Evolutionary conservation across 2,113 vertebrate genomes (phyloP).

Genomic region (Amia ocellicauda): DNA sequence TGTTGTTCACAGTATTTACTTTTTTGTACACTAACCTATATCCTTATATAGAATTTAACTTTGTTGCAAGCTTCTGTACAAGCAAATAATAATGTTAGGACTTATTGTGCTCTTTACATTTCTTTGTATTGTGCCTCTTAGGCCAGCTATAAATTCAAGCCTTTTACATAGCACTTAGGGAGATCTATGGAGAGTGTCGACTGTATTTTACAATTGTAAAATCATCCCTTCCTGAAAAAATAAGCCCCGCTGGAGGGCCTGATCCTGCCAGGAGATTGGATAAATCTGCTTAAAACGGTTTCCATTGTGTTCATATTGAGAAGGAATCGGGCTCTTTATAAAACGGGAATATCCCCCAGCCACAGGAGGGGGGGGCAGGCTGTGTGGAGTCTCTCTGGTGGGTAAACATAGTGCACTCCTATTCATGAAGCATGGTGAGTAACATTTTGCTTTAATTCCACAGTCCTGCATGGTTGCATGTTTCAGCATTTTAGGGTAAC

Average conservation of each 20-base stretch:
- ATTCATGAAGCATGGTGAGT: no score
- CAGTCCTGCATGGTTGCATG: no score
- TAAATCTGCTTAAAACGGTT: conserved; percentile 19
- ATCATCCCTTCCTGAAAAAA: conserved; percentile 10
- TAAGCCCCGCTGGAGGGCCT: conserved; percentile 16
- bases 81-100: neutral
- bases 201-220: conserved; percentile 5
- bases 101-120: neutral
- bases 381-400: neutral
- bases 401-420: no score
- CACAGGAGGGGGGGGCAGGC: neutral
- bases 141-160: conserved; percentile 1
- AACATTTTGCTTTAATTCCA: no score
- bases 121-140: neutral
- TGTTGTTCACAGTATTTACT: no score
- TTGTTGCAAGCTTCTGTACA: no score
- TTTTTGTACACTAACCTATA: no score
- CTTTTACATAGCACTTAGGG: neutral
- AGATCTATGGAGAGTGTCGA: neutral
- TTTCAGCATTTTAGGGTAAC: no score
- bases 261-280: conserved; percentile 6
- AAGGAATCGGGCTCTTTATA: neutral
- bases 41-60: no score
- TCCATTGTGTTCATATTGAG: neutral
- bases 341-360: neutral